phyloP scores from a whole-genome alignment of 2,113 vertebrate genomes.

The Synodontis membranacea region DNA sequence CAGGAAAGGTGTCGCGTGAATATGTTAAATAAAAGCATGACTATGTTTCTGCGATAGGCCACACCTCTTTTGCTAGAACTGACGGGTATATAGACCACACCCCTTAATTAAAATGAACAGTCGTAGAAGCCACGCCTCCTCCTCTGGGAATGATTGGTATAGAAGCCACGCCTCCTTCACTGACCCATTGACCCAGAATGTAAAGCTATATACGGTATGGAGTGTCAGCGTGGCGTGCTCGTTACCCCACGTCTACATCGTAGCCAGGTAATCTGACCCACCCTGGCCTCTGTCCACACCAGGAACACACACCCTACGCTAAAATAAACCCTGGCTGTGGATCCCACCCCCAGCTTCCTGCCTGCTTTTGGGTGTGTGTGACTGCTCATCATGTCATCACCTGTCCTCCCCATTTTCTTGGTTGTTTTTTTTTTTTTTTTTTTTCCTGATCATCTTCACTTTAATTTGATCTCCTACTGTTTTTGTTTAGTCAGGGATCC shows the following conservation, averaged over 20 bases:
- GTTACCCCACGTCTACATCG: not conserved
- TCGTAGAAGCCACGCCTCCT: not conserved
- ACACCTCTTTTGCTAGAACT: not conserved
- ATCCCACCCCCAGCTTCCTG: not conserved
- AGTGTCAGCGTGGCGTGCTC: not conserved
- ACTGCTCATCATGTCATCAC: not conserved
- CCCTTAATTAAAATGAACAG: not conserved
- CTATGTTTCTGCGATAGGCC: not conserved
- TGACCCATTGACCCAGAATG: not conserved
- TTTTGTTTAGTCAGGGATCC: not conserved
- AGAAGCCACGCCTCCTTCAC: not conserved
- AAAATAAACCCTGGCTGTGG: slow-evolving; percentile 51
- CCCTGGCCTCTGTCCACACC: slow-evolving; percentile 28
- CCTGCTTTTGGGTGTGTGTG: not conserved
- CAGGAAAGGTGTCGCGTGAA: not conserved
- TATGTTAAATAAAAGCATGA: not conserved
- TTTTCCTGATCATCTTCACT: not conserved
- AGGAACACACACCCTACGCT: slow-evolving; percentile 31
- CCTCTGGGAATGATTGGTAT: not conserved
- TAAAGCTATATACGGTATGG: not conserved
- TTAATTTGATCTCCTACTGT: not conserved
- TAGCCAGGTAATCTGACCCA: slow-evolving; percentile 57
- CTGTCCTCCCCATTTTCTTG: not conserved
- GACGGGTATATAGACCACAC: not conserved
- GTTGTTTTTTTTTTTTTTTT: not conserved